phyloP scores from a whole-genome alignment of 2,797 vertebrate species.

The Poecilia velifera region DNA sequence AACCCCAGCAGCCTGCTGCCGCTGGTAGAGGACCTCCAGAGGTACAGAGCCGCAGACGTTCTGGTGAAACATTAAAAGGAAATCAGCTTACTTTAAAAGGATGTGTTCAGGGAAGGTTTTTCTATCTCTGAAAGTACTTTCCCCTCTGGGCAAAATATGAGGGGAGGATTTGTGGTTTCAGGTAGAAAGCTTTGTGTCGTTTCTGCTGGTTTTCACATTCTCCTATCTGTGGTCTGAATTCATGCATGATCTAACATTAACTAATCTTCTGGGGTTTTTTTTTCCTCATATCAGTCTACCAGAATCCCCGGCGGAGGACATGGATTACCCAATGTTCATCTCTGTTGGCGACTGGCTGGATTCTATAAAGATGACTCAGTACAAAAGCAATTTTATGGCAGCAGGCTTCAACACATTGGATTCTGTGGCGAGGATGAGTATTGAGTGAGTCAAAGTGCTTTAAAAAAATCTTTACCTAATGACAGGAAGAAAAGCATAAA shows the following conservation, averaged over 20 bases:
- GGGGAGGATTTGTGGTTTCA: background rate
- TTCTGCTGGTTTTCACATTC: background rate
- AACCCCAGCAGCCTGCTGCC: constrained; percentile 94
- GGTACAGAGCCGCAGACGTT: constrained; percentile 41
- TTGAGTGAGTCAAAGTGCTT: constrained; percentile 79
- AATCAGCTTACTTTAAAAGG: background rate
- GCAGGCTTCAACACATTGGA: constrained; percentile 95
- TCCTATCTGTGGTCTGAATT: background rate
- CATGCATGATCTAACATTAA: constrained; percentile 9
- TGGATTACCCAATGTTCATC: constrained; percentile 90
- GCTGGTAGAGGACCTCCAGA: constrained; percentile 82
- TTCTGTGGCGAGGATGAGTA: constrained; percentile 85
- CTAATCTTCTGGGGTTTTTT: background rate
- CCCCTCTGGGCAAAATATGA: background rate
- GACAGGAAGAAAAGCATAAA: constrained; percentile 10
- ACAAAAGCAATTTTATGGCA: constrained; percentile 97
- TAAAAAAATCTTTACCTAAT: constrained; percentile 15
- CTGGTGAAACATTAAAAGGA: background rate
- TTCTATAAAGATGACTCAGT: constrained; percentile 99
- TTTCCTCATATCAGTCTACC: constrained; percentile 69
- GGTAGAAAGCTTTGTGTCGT: constrained; percentile 10
- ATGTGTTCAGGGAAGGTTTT: background rate
- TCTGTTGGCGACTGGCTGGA: constrained; percentile 98
- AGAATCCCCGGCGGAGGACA: constrained; percentile 83
- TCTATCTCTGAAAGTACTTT: constrained; percentile 1